Conservation (phyloP, 2,888 invertebrate genomes). For the Proisotoma minuta region DNA sequence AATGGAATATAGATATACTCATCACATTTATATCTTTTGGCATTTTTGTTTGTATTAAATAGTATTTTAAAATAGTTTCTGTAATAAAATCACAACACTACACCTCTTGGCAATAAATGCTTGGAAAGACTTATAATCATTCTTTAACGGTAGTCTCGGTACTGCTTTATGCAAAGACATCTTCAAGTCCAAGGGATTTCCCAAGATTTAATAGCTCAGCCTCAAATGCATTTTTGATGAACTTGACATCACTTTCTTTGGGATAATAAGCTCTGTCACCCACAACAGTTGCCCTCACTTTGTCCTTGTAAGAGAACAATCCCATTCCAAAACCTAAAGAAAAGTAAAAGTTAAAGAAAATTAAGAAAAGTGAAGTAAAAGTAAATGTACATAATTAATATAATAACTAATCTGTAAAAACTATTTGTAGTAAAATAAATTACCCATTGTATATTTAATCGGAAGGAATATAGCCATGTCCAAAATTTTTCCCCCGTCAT, state of each 20-base stretch:
- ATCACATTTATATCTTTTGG: too few species aligned
- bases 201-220: slow-evolving; percentile 23
- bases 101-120: too few species aligned
- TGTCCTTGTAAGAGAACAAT: slow-evolving; percentile 27
- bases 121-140: too few species aligned
- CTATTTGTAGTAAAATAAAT: neutral
- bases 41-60: too few species aligned
- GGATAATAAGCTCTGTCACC: slow-evolving; percentile 24
- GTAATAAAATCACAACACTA: too few species aligned
- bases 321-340: slow-evolving; percentile 37
- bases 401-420: too few species aligned
- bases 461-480: slow-evolving; percentile 34
- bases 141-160: too few species aligned
- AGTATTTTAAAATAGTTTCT: too few species aligned
- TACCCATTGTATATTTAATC: slow-evolving; percentile 26
- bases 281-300: slow-evolving; percentile 29
- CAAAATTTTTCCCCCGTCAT: slow-evolving; percentile 24
- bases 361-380: neutral
- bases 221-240: slow-evolving; percentile 26
- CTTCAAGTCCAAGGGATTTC: slow-evolving; percentile 19
- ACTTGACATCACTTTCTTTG: slow-evolving; percentile 15
- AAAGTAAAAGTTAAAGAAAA: neutral
- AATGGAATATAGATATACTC: too few species aligned
- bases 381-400: too few species aligned
- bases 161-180: too few species aligned